A percentile compares a stretch with the other conserved stretches of the same genome.
These are phyloP conservation scores for Gobius niger DNA, from an alignment of 2,113 vertebrate species.

Conservation along the genomic window DNA sequence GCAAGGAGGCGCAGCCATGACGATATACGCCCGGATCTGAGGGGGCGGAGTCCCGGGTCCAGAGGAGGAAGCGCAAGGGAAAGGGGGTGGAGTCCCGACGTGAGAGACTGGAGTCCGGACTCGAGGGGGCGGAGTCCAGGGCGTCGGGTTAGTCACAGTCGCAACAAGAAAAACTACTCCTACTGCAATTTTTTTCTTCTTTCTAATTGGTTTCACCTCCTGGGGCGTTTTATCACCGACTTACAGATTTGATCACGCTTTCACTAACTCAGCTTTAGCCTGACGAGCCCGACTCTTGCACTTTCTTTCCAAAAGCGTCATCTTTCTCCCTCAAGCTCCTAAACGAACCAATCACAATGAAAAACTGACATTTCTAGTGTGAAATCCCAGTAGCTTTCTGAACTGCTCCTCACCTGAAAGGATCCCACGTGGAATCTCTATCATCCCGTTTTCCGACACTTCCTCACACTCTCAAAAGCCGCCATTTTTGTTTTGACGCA, in stretches of 20 bases:
- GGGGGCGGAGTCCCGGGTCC: not conserved
- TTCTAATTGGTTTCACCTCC: constrained; percentile 13
- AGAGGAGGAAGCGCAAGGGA: not conserved
- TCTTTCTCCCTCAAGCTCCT: too few species aligned
- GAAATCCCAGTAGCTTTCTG: too few species aligned
- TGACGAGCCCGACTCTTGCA: not conserved
- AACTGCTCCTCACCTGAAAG: too few species aligned
- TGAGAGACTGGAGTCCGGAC: not conserved
- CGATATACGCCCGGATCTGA: not conserved
- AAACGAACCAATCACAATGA: too few species aligned
- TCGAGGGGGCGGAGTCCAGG: constrained; percentile 69
- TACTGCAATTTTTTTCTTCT: not conserved
- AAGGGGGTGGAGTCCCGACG: not conserved
- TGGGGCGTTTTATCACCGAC: not conserved
- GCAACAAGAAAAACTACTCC: not conserved
- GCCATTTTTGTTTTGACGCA: too few species aligned
- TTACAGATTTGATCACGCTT: not conserved
- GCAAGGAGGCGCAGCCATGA: not conserved
- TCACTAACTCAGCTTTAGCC: too few species aligned
- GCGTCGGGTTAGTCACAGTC: constrained; percentile 62
- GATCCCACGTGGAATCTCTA: too few species aligned
- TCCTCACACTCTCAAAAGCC: too few species aligned
- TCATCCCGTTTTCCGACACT: too few species aligned
- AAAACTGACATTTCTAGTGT: too few species aligned
- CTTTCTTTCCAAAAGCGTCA: not conserved